These are phyloP conservation scores for Euglossa dilemma DNA, from an alignment of 1,140 invertebrate species.

Conservation along the genomic window DNA sequence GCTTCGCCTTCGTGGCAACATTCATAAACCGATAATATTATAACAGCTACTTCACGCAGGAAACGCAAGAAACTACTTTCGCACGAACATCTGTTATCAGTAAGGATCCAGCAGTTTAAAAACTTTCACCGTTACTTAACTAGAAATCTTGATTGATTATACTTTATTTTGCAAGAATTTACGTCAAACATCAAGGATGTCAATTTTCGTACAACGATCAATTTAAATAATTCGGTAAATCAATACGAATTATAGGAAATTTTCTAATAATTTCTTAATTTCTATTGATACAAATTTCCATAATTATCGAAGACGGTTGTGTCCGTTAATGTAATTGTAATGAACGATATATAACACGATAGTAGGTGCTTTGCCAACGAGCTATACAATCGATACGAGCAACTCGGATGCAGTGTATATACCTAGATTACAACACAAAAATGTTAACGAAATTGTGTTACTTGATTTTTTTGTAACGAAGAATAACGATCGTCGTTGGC, in stretches of 20 bases:
- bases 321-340: neutral
- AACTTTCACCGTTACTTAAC: slow-evolving; percentile 35
- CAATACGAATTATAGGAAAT: neutral
- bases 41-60: neutral
- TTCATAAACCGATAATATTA: slow-evolving; percentile 26
- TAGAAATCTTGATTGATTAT: neutral
- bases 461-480: neutral
- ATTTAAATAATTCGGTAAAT: neutral
- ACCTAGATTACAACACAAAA: neutral
- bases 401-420: neutral
- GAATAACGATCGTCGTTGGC: neutral
- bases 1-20: neutral
- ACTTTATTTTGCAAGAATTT: neutral
- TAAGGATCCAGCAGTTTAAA: neutral
- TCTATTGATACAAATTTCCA: neutral
- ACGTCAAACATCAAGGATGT: no score
- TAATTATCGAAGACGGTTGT: neutral
- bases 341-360: slow-evolving; percentile 7
- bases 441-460: neutral
- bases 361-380: slow-evolving; percentile 19
- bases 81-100: slow-evolving; percentile 25
- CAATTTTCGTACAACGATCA: neutral
- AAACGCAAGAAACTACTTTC: slow-evolving; percentile 16
- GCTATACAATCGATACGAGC: slow-evolving; percentile 33
- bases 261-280: neutral